Percentiles rank a stretch among this genome's conserved stretches.
Conservation (phyloP, 2,797 vertebrate species). For the Bradypus variegatus region DNA sequence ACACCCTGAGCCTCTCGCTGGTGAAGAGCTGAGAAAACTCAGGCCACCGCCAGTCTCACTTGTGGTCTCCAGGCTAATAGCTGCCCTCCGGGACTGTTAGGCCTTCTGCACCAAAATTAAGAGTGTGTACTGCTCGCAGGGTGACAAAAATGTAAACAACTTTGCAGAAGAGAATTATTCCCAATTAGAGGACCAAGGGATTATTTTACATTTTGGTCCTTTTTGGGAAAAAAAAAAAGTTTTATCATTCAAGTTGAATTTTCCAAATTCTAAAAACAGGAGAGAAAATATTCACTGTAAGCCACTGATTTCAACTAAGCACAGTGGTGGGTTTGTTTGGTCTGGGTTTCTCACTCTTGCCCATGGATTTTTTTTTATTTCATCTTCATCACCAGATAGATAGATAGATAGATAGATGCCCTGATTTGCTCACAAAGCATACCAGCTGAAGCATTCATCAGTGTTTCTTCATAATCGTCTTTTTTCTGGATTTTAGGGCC, state of each 20-base stretch:
- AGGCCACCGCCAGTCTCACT: accelerated
- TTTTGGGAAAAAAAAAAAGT: neutral
- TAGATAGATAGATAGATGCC: no score
- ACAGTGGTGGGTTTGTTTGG: neutral
- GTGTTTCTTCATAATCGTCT: neutral
- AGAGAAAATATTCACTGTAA: accelerated
- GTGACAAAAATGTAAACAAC: neutral
- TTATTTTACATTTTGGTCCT: neutral
- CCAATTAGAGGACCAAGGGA: neutral
- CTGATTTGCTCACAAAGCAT: neutral
- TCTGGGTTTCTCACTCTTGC: neutral
- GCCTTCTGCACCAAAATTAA: neutral
- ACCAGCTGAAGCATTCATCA: neutral
- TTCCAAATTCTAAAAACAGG: neutral
- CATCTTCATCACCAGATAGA: neutral
- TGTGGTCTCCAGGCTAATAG: neutral
- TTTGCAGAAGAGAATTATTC: neutral
- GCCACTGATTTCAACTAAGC: neutral
- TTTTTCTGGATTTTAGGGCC: neutral
- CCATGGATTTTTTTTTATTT: neutral
- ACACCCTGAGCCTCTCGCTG: accelerated
- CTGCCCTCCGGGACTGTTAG: neutral
- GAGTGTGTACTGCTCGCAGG: accelerated
- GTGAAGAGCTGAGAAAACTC: neutral
- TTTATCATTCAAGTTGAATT: neutral